phyloP scores from a whole-genome alignment of 1,140 invertebrate species.

The Drosophila willistoni region DNA sequence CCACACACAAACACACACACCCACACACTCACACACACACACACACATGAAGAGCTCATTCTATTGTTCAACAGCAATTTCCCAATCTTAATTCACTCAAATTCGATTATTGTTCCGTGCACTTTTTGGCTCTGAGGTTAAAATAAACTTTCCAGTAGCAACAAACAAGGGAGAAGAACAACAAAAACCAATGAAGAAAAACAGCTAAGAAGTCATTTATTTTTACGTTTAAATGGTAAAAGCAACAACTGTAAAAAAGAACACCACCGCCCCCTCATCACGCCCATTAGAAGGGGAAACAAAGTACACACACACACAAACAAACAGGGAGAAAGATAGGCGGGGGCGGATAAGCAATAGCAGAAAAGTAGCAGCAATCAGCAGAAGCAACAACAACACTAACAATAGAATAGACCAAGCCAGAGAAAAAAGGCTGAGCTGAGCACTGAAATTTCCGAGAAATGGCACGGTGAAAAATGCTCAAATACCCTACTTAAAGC shows the following conservation, averaged over 20 bases:
- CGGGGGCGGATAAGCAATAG: slow-evolving; percentile 16
- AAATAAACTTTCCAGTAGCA: slow-evolving; percentile 69
- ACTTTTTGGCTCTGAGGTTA: slow-evolving; percentile 70
- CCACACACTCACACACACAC: slow-evolving; percentile 24
- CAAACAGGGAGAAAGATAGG: neutral
- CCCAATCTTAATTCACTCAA: slow-evolving; percentile 82
- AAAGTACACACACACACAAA: slow-evolving; percentile 18
- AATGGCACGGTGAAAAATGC: neutral
- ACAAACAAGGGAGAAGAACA: neutral
- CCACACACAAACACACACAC: slow-evolving; percentile 43
- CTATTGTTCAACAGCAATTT: slow-evolving; percentile 76
- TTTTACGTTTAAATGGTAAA: slow-evolving; percentile 72
- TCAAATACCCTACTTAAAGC: slow-evolving; percentile 1
- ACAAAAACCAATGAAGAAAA: slow-evolving; percentile 13
- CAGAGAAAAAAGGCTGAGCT: slow-evolving; percentile 22
- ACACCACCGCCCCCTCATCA: neutral
- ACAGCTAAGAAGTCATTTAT: slow-evolving; percentile 78
- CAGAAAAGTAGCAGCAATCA: slow-evolving; percentile 49
- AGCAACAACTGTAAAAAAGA: slow-evolving; percentile 62
- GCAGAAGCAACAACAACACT: slow-evolving; percentile 40
- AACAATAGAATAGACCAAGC: slow-evolving; percentile 29
- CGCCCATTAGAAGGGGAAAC: neutral
- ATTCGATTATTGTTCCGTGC: slow-evolving; percentile 79
- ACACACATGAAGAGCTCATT: slow-evolving; percentile 42
- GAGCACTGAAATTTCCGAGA: slow-evolving; percentile 31